Percentiles rank a stretch among this genome's conserved stretches.
These are phyloP conservation scores for Ellobium chinense DNA, from an alignment of 2,888 invertebrate genomes.

Conservation along the genomic window DNA sequence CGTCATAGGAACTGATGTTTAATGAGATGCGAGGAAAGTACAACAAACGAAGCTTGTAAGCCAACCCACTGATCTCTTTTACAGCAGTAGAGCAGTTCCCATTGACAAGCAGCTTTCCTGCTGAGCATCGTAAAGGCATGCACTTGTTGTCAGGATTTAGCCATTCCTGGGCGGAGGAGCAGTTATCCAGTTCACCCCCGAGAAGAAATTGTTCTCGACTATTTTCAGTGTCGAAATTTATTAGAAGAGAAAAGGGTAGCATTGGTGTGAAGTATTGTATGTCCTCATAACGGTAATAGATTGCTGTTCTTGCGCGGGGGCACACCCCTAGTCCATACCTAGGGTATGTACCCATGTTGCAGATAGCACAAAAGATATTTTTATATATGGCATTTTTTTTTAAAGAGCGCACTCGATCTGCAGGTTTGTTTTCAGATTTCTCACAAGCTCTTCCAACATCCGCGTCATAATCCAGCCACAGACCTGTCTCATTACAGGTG, in stretches of 20 bases:
- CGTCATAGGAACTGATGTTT: too few species aligned
- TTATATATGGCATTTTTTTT: neutral
- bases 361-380: constrained; percentile 33
- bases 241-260: neutral
- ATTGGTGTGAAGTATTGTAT: neutral
- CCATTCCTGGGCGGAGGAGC: neutral
- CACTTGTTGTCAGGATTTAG: constrained; percentile 9
- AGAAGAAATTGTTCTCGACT: neutral
- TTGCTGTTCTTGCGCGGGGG: neutral
- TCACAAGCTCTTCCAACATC: neutral
- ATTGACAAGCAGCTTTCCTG: constrained; percentile 3
- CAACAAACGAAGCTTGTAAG: neutral
- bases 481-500: constrained; percentile 11
- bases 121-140: neutral
- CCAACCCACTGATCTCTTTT: neutral
- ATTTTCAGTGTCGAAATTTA: neutral
- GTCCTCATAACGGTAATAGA: neutral
- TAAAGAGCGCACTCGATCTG: neutral
- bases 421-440: neutral
- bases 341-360: neutral
- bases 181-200: neutral
- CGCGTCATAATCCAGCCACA: neutral
- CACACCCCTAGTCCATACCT: too few species aligned
- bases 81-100: constrained; percentile 3
- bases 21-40: too few species aligned